Conservation (phyloP, 2,113 vertebrate species). For the Fukomys damarensis region DNA sequence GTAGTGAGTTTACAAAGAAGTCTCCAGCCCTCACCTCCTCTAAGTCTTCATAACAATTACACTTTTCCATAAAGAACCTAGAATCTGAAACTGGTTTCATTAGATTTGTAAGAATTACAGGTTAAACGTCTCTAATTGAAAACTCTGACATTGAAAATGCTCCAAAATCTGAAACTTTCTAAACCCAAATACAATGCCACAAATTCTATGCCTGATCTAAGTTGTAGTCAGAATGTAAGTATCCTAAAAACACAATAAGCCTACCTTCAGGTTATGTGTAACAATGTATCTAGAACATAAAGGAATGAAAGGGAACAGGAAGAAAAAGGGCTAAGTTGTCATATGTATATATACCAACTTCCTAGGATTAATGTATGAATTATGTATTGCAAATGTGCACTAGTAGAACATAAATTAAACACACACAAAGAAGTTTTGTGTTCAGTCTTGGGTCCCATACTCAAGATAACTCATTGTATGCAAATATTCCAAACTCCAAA, state of each 20-base stretch:
- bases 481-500: background rate
- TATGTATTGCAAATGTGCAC: background rate
- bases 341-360: background rate
- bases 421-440: background rate
- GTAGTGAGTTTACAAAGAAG: background rate
- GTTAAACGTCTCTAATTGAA: background rate
- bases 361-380: background rate
- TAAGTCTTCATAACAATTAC: background rate
- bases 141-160: background rate
- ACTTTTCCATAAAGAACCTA: slow-evolving; percentile 2
- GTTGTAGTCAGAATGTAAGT: background rate
- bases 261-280: background rate
- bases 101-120: background rate
- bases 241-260: background rate
- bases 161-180: background rate
- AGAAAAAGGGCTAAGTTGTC: background rate
- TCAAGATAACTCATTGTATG: background rate
- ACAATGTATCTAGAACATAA: background rate
- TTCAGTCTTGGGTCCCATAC: background rate
- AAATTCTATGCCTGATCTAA: background rate
- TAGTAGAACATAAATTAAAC: background rate
- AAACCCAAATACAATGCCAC: background rate
- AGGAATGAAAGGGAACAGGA: background rate
- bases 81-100: slow-evolving; percentile 5
- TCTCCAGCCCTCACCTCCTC: background rate